phyloP scores from a whole-genome alignment of 2,113 vertebrate genomes.

The Xyliphius kryptos region DNA sequence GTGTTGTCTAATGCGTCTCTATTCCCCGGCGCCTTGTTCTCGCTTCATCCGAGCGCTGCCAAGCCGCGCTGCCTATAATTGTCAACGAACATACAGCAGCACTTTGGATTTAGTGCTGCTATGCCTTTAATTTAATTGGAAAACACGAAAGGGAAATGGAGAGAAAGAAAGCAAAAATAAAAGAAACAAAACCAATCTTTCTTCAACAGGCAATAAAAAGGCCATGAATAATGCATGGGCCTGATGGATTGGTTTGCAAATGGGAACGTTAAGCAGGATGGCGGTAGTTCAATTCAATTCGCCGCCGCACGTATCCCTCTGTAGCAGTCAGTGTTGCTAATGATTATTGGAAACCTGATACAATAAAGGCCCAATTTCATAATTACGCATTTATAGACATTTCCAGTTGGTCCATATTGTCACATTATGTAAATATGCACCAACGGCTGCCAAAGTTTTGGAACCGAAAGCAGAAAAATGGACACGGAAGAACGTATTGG shows the following conservation, averaged over 20 bases:
- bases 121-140: slow-evolving; percentile 74
- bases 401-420: neutral
- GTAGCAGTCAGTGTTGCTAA: neutral
- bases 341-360: neutral
- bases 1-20: slow-evolving; percentile 34
- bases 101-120: slow-evolving; percentile 65
- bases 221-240: slow-evolving; percentile 68
- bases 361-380: neutral
- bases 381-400: neutral
- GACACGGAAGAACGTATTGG: too few relatives aligned
- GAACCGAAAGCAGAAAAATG: too few relatives aligned
- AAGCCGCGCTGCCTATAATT: slow-evolving; percentile 58
- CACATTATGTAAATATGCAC: neutral
- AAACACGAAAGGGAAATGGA: slow-evolving; percentile 52
- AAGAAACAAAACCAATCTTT: slow-evolving; percentile 72
- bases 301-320: slow-evolving; percentile 47
- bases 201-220: slow-evolving; percentile 64
- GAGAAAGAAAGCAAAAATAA: slow-evolving; percentile 66
- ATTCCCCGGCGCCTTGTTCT: slow-evolving; percentile 27
- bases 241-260: slow-evolving; percentile 68
- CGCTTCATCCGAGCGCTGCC: slow-evolving; percentile 4
- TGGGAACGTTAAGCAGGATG: slow-evolving; percentile 48
- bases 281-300: slow-evolving; percentile 56
- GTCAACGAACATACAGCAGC: slow-evolving; percentile 62
- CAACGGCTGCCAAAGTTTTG: too few relatives aligned